phyloP scores from a whole-genome alignment of 2,113 vertebrate species.

The Onychorhynchus coronatus region DNA sequence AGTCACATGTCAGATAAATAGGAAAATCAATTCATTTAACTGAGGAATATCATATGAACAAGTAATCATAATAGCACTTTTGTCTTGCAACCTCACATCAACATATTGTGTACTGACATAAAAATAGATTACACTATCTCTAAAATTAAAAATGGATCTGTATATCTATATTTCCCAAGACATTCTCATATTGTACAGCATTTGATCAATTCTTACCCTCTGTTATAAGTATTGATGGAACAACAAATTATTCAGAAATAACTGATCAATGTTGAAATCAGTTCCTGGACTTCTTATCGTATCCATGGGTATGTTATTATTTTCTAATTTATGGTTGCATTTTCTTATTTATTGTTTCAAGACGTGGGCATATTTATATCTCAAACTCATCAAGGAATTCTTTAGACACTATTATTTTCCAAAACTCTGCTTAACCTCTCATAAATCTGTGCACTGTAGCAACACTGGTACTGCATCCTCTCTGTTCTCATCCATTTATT shows the following conservation, averaged over 20 bases:
- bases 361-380: neutral
- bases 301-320: constrained; percentile 17
- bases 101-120: constrained; percentile 47
- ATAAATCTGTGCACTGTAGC: neutral
- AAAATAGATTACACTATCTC: constrained; percentile 69
- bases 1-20: constrained; percentile 62
- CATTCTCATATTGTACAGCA: constrained; percentile 10
- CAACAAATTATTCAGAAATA: constrained; percentile 67
- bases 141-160: constrained; percentile 76
- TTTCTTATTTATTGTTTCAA: constrained; percentile 16
- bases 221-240: constrained; percentile 71
- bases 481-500: neutral
- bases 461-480: neutral
- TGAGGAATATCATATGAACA: constrained; percentile 51
- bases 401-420: neutral
- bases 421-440: neutral
- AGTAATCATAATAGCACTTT: constrained; percentile 59
- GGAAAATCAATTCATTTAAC: constrained; percentile 69
- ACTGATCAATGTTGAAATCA: constrained; percentile 60
- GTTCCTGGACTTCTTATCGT: neutral
- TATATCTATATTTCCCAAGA: constrained; percentile 64
- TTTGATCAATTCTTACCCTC: constrained; percentile 61
- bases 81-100: constrained; percentile 30
- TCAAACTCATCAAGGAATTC: neutral
- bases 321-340: constrained; percentile 11